Percentiles rank a stretch among this genome's conserved stretches.
Conservation (phyloP, 92 coral and sea anemone genomes). For the Diadumene lineata region DNA sequence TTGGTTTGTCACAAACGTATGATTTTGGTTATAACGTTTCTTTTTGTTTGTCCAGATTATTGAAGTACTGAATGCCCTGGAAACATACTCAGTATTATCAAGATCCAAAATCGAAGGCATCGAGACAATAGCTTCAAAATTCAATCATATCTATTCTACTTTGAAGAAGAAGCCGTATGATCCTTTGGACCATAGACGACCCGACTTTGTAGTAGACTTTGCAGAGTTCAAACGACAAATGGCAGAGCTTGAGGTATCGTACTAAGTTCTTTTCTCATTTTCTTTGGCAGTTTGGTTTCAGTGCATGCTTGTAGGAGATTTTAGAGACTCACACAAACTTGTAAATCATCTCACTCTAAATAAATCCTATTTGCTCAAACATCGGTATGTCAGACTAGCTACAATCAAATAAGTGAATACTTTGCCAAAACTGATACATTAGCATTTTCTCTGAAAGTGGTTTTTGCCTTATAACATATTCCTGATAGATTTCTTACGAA, state of each 20-base stretch:
- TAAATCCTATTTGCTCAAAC: too few relatives aligned
- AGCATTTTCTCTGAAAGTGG: too few relatives aligned
- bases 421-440: too few relatives aligned
- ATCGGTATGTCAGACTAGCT: too few relatives aligned
- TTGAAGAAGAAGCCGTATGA: slow-evolving; percentile 84
- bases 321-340: too few relatives aligned
- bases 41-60: slow-evolving; percentile 55
- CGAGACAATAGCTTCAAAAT: slow-evolving; percentile 70
- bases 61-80: slow-evolving; percentile 80
- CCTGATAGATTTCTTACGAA: too few relatives aligned
- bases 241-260: slow-evolving; percentile 65
- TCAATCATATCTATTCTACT: slow-evolving; percentile 73
- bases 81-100: slow-evolving; percentile 79
- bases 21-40: background rate
- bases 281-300: background rate
- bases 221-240: slow-evolving; percentile 74
- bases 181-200: slow-evolving; percentile 81
- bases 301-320: too few relatives aligned
- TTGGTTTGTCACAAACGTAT: background rate
- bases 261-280: background rate
- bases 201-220: slow-evolving; percentile 74
- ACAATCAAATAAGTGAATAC: too few relatives aligned
- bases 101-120: slow-evolving; percentile 91
- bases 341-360: background rate
- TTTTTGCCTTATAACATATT: too few relatives aligned